Conservation (phyloP, 2,113 vertebrate species). For the Prionailurus viverrinus region DNA sequence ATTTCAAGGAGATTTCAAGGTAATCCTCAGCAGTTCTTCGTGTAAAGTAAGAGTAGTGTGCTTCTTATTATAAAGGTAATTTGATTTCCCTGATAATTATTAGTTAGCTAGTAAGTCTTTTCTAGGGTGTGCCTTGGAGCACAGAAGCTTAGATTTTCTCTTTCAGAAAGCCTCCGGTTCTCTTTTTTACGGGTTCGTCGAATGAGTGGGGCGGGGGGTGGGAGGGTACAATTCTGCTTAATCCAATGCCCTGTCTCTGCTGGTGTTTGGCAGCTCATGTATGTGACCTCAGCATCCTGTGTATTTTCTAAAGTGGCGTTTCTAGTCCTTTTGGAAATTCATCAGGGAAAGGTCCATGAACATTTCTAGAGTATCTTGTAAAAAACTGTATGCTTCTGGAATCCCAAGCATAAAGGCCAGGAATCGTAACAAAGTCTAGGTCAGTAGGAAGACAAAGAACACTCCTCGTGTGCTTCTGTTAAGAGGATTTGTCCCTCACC, state of each 20-base stretch:
- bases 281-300: not conserved
- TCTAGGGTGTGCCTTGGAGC: not conserved
- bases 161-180: not conserved
- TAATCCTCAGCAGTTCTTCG: conserved; percentile 20
- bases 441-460: not conserved
- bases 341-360: not conserved
- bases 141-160: not conserved
- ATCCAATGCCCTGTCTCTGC: not conserved
- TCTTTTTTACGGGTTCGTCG: not conserved
- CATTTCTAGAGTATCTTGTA: conserved; percentile 39
- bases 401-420: not conserved
- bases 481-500: not conserved
- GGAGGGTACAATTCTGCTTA: not conserved
- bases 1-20: conserved; percentile 59
- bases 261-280: not conserved
- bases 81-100: conserved; percentile 38
- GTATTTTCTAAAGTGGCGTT: not conserved
- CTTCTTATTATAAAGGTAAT: conserved; percentile 32
- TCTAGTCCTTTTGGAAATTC: not conserved
- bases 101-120: conserved; percentile 20
- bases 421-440: not conserved
- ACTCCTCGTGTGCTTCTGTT: not conserved
- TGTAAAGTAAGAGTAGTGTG: conserved; percentile 3
- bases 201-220: rapidly evolving
- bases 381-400: not conserved